phyloP scores from a whole-genome alignment of 2,113 vertebrate genomes.

The Perognathus longimembris region DNA sequence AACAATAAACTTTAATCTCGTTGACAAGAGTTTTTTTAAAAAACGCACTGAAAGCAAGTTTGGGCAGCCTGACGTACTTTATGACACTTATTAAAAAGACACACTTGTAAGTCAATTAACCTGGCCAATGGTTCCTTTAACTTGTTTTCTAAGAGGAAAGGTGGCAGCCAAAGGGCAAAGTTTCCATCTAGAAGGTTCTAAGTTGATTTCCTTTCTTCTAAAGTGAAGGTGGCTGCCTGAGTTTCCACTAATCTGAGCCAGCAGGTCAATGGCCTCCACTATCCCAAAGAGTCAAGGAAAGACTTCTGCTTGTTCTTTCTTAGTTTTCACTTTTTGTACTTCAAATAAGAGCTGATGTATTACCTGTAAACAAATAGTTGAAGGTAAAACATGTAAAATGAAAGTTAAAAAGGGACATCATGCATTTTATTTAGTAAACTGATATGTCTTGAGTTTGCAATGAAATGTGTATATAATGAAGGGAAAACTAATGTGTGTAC shows the following conservation, averaged over 20 bases:
- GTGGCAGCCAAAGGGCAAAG: conserved; percentile 81
- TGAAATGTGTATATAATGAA: neutral
- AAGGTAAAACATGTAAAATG: neutral
- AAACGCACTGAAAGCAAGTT: conserved; percentile 86
- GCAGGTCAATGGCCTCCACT: neutral
- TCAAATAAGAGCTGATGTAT: neutral
- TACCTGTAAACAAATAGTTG: neutral
- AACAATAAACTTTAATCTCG: conserved; percentile 89
- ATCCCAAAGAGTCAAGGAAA: neutral
- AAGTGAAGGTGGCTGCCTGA: conserved; percentile 71
- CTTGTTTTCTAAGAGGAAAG: conserved; percentile 87
- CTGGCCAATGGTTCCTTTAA: conserved; percentile 84
- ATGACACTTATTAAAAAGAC: conserved; percentile 88
- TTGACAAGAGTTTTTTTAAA: conserved; percentile 87
- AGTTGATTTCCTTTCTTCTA: conserved; percentile 76
- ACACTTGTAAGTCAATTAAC: conserved; percentile 89
- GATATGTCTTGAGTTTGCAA: neutral
- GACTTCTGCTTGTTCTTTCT: neutral
- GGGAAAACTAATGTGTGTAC: neutral
- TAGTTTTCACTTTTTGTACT: neutral
- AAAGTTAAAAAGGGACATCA: neutral
- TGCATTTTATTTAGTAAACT: neutral
- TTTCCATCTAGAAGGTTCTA: conserved; percentile 81
- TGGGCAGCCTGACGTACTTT: conserved; percentile 85
- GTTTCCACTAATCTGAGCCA: neutral